Base-by-base conservation (phyloP, 2,113 vertebrate species). In the Zapornia atra region DNA sequence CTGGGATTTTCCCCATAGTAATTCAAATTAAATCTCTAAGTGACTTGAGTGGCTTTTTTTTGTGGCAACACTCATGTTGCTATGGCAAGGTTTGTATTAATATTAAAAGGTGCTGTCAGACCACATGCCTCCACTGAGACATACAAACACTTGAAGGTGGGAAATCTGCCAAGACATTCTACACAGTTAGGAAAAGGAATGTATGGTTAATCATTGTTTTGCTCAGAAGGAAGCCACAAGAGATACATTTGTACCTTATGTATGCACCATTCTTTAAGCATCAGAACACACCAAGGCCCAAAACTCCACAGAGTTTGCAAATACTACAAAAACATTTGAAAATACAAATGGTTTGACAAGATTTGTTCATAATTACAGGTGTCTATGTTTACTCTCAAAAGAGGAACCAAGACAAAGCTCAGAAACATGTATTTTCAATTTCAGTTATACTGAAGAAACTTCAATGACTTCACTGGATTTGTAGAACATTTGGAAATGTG, bases 81-180 rank as follows among this genome's bases (percentile, higher is more conserved):
- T 94, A 94, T 85, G 85, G 66, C 48, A 81, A 95, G 57, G 21
- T 68, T 96, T 94, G 70, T 86, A 88, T 75, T 87, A 94, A 90
- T 94, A 91, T 91, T 94, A 94, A 95, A 95, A 96, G 86, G 93
- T 91, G 36, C 33, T 96, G 71, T 97, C 89, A 94, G 76, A 94
- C 40, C 0, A 0, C 79, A 92, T 87, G 91, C 85, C 57, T 97
- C 85, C 78, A 51, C 51, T 53, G 85, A 94, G 86, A 94, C 59
- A 56, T 24, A 91, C 12, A 91, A 97, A 91, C 22, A 26, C 53
- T 86, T 70, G 22, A 70, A 91, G 56, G 53, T 60, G 54, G 87
- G 86, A 95, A 89, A 90, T 65, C 19, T 97, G 96, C 95, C 95
- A 97, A 96, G 66, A 83, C 91, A 57, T 56, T 88, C 59, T 85